These are phyloP conservation scores for Conus ventricosus DNA, from an alignment of 1,140 invertebrate genomes.

Conservation along the genomic window DNA sequence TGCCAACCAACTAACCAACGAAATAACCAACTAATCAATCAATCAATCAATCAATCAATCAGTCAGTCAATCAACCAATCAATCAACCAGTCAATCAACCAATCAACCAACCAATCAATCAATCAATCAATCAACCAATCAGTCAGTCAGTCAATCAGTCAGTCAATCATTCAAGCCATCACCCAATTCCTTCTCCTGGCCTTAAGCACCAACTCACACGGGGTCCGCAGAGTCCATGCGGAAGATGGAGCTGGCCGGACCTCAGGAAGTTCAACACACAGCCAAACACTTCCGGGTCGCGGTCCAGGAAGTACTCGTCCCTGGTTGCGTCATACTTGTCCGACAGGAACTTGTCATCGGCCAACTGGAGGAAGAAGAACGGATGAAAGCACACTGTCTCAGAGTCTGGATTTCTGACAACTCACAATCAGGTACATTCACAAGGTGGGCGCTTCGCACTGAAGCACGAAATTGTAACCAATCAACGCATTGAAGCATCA, in stretches of 20 bases:
- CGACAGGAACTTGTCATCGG: conserved; percentile 50
- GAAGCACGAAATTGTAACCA: not conserved
- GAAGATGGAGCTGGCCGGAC: conserved; percentile 62
- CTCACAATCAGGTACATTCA: not conserved
- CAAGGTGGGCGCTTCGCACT: not conserved
- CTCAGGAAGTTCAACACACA: conserved; percentile 58
- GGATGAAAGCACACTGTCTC: not conserved
- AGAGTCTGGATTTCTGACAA: not conserved
- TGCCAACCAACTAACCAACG: not conserved
- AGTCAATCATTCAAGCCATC: not conserved
- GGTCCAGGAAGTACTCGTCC: conserved; percentile 75
- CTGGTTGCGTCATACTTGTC: conserved; percentile 78
- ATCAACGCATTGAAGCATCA: not conserved
- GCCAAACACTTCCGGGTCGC: conserved; percentile 55
- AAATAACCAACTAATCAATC: not conserved
- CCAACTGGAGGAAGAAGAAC: conserved; percentile 30
- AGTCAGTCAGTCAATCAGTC: not conserved
- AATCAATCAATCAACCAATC: not conserved
- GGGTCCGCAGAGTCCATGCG: conserved; percentile 58
- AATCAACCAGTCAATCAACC: not conserved
- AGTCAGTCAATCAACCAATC: not conserved
- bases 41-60: conserved; percentile 9
- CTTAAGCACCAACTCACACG: conserved; percentile 32
- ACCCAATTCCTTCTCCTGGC: too few species aligned
- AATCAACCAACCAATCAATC: not conserved